Evolutionary conservation across 2,797 vertebrate genomes (phyloP).

Genomic region (Chloroceryle inda): DNA sequence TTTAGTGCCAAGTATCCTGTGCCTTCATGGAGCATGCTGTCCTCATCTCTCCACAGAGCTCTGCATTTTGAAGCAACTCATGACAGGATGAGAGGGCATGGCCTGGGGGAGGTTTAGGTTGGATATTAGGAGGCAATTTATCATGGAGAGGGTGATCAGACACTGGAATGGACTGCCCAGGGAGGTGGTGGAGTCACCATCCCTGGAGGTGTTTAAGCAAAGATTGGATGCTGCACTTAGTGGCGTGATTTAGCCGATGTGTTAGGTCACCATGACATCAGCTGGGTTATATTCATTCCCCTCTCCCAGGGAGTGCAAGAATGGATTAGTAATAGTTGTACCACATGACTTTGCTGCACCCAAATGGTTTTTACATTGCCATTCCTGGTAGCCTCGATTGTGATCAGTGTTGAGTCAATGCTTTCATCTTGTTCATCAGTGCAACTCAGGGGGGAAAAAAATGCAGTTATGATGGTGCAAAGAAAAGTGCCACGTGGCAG

Average conservation of each 20-base stretch:
- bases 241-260: no score
- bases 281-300: neutral
- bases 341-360: neutral
- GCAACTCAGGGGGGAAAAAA: neutral
- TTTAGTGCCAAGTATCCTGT: neutral
- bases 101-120: no score
- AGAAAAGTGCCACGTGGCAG: neutral
- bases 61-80: neutral
- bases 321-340: neutral
- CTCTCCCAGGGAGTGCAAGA: neutral
- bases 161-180: no score
- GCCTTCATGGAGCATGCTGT: neutral
- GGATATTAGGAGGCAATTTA: no score
- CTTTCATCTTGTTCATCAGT: neutral
- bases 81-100: no score
- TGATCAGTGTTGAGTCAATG: neutral
- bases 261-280: no score
- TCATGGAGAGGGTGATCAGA: no score
- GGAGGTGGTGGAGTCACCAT: no score
- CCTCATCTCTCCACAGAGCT: neutral
- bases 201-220: no score
- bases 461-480: neutral
- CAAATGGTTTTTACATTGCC: neutral
- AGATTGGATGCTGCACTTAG: no score
- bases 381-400: neutral